Evolutionary conservation across 2,888 invertebrate species (phyloP).

Genomic region (Stramonita haemastoma): DNA sequence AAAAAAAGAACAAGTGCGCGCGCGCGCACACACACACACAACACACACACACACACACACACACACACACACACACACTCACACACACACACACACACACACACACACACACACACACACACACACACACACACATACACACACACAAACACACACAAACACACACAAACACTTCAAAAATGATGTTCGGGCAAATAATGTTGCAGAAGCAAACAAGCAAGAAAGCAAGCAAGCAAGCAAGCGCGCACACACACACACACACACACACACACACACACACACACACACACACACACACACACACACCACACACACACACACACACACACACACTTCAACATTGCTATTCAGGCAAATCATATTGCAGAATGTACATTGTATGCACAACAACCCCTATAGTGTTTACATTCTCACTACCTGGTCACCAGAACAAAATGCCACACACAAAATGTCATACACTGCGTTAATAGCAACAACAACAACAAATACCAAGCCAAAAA

Average conservation of each 20-base stretch:
- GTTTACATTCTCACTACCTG: too few species aligned
- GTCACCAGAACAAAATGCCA: too few species aligned
- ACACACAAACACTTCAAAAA: not conserved
- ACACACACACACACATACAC: not conserved
- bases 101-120: not conserved
- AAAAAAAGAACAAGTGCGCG: not conserved
- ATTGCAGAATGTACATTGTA: too few species aligned
- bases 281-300: conserved; percentile 20
- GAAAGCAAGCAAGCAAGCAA: not conserved
- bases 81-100: conserved; percentile 17
- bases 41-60: too few species aligned
- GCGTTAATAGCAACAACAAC: too few species aligned
- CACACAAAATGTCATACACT: too few species aligned
- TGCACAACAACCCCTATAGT: too few species aligned
- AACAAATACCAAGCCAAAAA: too few species aligned
- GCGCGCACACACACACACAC: not conserved
- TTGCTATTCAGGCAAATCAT: too few species aligned
- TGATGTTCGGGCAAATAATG: not conserved
- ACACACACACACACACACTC: not conserved
- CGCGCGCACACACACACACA: not conserved
- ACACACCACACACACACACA: conserved; percentile 3
- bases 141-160: too few species aligned
- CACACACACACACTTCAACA: too few species aligned
- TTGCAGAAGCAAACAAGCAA: not conserved
- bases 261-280: not conserved